Evolutionary conservation across 2,888 invertebrate species (phyloP).

Genomic region (Romanomermis culicivorax): DNA sequence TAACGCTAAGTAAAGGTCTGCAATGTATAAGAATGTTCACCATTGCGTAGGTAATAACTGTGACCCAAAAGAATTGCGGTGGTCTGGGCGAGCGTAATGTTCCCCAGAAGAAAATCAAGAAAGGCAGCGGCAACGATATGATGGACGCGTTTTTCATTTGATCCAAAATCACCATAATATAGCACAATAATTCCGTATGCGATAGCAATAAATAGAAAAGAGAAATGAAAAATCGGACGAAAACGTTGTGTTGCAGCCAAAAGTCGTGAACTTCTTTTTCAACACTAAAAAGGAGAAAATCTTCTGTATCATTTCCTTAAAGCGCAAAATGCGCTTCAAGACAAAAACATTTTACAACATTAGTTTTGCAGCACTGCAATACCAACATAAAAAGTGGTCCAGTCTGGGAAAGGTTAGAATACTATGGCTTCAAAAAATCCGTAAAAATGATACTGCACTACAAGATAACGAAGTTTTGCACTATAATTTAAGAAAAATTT

Average conservation of each 20-base stretch:
- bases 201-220: conserved; percentile 22
- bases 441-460: no score
- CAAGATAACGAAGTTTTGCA: no score
- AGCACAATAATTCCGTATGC: conserved; percentile 65
- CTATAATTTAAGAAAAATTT: no score
- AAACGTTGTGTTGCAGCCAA: conserved; percentile 16
- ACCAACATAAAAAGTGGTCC: no score
- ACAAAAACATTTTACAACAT: no score
- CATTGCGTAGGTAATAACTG: conserved; percentile 90
- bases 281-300: background rate
- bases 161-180: conserved; percentile 79
- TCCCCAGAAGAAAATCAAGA: conserved; percentile 95
- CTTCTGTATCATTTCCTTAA: no score
- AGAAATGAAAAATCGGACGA: conserved; percentile 21
- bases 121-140: conserved; percentile 69
- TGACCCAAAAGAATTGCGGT: conserved; percentile 92
- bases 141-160: conserved; percentile 79
- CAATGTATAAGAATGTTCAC: conserved; percentile 34
- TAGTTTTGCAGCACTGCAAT: no score
- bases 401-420: no score
- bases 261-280: background rate
- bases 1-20: background rate
- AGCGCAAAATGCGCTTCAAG: no score
- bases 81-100: conserved; percentile 83
- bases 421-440: no score